phyloP scores from a whole-genome alignment of 2,113 vertebrate genomes.

The Girardinichthys multiradiatus region DNA sequence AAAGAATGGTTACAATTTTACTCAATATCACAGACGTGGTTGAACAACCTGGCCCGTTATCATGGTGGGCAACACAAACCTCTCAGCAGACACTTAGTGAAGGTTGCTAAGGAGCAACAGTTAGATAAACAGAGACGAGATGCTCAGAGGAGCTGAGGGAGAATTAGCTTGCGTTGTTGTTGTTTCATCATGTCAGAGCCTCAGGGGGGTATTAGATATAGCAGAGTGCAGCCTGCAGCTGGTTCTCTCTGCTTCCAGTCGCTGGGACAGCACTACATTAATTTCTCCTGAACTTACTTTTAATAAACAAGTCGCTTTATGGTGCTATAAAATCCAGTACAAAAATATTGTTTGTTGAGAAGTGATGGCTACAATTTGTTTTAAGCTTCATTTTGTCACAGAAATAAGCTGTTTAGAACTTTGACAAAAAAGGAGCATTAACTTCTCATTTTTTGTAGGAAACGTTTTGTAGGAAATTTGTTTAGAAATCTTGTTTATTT shows the following conservation, averaged over 20 bases:
- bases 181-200: conserved; percentile 26
- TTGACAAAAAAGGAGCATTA: not conserved
- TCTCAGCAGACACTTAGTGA: conserved; percentile 60
- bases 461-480: too few relatives aligned
- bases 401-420: not conserved
- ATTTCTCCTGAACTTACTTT: not conserved
- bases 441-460: not conserved
- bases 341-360: not conserved
- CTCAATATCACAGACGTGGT: conserved; percentile 47
- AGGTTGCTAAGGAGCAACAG: conserved; percentile 62
- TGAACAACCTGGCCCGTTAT: conserved; percentile 58
- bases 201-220: conserved; percentile 18
- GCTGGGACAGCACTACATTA: conserved; percentile 14
- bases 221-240: conserved; percentile 23
- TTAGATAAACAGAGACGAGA: conserved; percentile 40
- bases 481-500: too few relatives aligned
- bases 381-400: too few relatives aligned
- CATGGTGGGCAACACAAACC: conserved; percentile 53
- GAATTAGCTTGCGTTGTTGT: conserved; percentile 15
- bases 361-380: not conserved
- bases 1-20: conserved; percentile 57
- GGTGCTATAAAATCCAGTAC: not conserved
- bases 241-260: conserved; percentile 11
- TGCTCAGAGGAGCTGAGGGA: conserved; percentile 35
- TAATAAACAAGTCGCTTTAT: not conserved